phyloP scores from a whole-genome alignment of 2,797 vertebrate genomes.

The Danio aesculapii region DNA sequence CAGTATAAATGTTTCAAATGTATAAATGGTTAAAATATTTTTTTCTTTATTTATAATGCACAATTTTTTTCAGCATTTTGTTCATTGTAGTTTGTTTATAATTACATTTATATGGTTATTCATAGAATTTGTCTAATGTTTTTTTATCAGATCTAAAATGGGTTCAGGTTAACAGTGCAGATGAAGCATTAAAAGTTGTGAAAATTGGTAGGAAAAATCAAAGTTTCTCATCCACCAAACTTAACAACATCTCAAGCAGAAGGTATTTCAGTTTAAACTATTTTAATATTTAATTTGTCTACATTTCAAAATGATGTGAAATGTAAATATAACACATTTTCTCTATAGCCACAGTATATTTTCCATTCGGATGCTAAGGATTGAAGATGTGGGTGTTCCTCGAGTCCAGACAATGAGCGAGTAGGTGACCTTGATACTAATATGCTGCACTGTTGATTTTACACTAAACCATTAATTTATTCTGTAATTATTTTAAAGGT shows the following conservation, averaged over 20 bases:
- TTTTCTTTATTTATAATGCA: background rate
- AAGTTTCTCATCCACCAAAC: constrained; percentile 85
- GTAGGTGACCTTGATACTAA: constrained; percentile 74
- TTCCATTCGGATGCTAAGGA: constrained; percentile 83
- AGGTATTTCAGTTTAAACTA: constrained; percentile 72
- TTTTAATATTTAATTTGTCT: background rate
- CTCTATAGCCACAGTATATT: constrained; percentile 85
- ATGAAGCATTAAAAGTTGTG: constrained; percentile 84
- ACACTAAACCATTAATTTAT: constrained; percentile 3
- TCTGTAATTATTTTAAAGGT: constrained; percentile 26
- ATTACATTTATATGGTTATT: background rate
- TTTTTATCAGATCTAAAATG: constrained; percentile 82
- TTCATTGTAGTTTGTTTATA: background rate
- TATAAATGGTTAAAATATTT: no score
- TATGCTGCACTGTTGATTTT: background rate
- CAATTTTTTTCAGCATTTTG: background rate
- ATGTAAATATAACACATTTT: constrained; percentile 1
- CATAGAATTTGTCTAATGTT: background rate
- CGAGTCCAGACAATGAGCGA: constrained; percentile 83
- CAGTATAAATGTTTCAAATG: background rate
- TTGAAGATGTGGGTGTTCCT: constrained; percentile 79
- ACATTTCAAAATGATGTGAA: background rate
- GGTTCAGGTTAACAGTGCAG: constrained; percentile 83
- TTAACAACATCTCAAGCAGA: constrained; percentile 86
- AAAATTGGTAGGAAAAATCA: constrained; percentile 85